A percentile compares a stretch with the other conserved stretches of the same genome.
Conservation (phyloP, 2,888 invertebrate genomes). For the Tridacna gigas region DNA sequence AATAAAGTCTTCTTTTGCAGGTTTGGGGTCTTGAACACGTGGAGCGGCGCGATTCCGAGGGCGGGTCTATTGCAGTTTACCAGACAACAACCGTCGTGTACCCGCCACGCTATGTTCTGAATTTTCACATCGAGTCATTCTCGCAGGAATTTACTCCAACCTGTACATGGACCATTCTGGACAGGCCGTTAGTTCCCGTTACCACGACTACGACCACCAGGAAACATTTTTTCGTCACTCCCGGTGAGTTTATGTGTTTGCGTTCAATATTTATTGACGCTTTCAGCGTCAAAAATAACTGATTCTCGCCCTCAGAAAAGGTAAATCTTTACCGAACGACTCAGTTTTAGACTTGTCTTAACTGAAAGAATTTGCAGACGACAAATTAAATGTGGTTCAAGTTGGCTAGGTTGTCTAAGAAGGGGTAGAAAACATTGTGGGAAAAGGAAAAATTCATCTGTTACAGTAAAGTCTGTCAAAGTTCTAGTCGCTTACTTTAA, state of each 20-base stretch:
- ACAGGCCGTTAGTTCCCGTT: neutral
- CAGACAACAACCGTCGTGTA: conserved; percentile 14
- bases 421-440: too few relatives aligned
- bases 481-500: too few relatives aligned
- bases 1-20: neutral
- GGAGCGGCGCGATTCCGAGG: neutral
- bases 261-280: too few relatives aligned
- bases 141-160: neutral
- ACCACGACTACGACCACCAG: neutral
- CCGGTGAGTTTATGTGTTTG: neutral
- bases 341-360: too few relatives aligned
- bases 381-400: too few relatives aligned
- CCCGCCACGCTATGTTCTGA: conserved; percentile 26
- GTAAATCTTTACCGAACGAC: too few relatives aligned
- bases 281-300: too few relatives aligned
- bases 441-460: too few relatives aligned
- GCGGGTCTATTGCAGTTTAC: neutral
- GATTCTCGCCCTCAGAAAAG: too few relatives aligned
- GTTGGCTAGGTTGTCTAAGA: too few relatives aligned
- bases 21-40: conserved; percentile 16
- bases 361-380: too few relatives aligned
- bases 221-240: neutral
- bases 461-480: too few relatives aligned
- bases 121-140: conserved; percentile 8
- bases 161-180: conserved; percentile 11